Evolutionary conservation across 2,113 vertebrate species (phyloP), one percentile per base, ranked within the genome.

Genomic region (Podarcis muralis): DNA sequence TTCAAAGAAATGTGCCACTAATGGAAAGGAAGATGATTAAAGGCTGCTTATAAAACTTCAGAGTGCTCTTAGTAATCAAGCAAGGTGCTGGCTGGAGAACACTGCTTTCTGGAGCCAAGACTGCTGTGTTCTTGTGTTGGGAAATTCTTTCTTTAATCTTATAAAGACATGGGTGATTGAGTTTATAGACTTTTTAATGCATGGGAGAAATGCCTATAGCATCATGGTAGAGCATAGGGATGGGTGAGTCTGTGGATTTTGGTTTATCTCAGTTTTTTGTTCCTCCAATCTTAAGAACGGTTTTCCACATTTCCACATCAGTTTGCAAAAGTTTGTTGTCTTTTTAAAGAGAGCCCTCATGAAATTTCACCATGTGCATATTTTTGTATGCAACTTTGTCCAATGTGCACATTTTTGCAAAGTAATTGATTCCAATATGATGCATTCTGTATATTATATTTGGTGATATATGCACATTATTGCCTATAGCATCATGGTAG

Each of bases 1-100:
- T 75, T 62, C 53, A 74, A 71, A 82, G 53, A 88, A 43, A 82
- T 59, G 40, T 82, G 53, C 37, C 69, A 82, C 86, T 76, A 83
- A 88, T 82, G 87, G 69, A 65, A 88, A 82, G 65, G 30, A 82
- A 75, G 57, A 66, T 66, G 23, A 88, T 83, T 66, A 81, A 82
- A 43, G 13, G 59, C 77, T 87, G 76, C 76, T 80, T 65, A 87
- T 87, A 69, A 79, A 87, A 80, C 77, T 53, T 53, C 85, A 79
- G 71, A 43, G 57, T 82, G 69, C 57, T 75, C 40, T 75, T 53
- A 43, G 57, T 75, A 82, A 88, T 82, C 80, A 82, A 59, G 57
- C 53, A 48, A 81, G 59, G 37, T 66, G 37, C 75, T 78, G 59
- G 30, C 74, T 65, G 35, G 30, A 66, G 79, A 75, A 40, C 3